Percentiles rank a stretch among this genome's conserved stretches.
These are phyloP conservation scores for Thamnophis sirtalis DNA, from an alignment of 2,113 vertebrate genomes.

Conservation along the genomic window DNA sequence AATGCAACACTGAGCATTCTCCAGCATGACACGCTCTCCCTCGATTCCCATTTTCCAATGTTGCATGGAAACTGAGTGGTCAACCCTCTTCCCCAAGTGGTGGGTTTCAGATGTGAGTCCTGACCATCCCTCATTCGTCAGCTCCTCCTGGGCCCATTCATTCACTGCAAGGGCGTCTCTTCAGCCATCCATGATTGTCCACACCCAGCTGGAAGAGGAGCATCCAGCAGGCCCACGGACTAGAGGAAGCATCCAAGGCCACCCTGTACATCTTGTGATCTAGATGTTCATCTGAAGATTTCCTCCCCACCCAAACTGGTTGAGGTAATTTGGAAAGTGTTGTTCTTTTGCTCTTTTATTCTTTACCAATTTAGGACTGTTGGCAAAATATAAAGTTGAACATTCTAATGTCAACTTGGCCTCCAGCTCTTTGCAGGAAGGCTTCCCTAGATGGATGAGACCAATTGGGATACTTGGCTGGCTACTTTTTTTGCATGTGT, in stretches of 20 bases:
- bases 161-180: conserved; percentile 24
- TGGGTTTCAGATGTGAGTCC: conserved; percentile 45
- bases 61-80: conserved; percentile 59
- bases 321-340: not conserved
- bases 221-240: not conserved
- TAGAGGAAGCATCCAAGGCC: conserved; percentile 7
- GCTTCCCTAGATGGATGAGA: not conserved
- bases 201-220: conserved; percentile 35
- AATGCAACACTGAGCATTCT: conserved; percentile 24
- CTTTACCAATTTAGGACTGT: not conserved
- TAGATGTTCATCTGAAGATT: not conserved
- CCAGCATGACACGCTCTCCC: conserved; percentile 28
- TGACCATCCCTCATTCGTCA: conserved; percentile 45
- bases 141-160: conserved; percentile 54
- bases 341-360: not conserved
- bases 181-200: conserved; percentile 41
- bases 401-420: not conserved
- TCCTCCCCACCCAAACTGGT: not conserved
- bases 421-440: not conserved
- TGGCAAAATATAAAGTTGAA: not conserved
- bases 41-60: conserved; percentile 54
- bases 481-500: not conserved
- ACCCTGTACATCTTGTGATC: not conserved
- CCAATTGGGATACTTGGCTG: not conserved
- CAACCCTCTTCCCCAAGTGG: conserved; percentile 46